Percentiles rank a stretch among this genome's conserved stretches.
These are phyloP conservation scores for Paguma larvata DNA, from an alignment of 2,797 vertebrate genomes.

Conservation along the genomic window DNA sequence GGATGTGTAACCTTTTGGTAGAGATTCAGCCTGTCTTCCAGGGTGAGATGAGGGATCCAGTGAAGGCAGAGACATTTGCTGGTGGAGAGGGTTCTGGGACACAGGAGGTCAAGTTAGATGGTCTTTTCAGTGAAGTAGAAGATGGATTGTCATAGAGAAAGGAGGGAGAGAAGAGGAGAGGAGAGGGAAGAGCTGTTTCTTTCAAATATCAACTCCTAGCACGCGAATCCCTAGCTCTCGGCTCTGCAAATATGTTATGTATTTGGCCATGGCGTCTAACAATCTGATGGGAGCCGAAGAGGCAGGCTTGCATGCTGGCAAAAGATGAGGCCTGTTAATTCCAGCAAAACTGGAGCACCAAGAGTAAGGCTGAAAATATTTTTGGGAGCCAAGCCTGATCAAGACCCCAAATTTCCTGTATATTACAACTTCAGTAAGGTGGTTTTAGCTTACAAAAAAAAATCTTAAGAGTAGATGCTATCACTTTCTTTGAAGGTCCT, in stretches of 20 bases:
- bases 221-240: background rate
- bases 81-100: background rate
- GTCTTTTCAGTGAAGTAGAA: background rate
- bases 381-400: background rate
- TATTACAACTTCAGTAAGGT: background rate
- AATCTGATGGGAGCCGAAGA: background rate
- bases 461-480: background rate
- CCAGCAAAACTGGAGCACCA: background rate
- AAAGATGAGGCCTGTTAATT: background rate
- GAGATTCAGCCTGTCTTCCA: background rate
- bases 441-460: background rate
- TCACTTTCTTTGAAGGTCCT: constrained; percentile 36
- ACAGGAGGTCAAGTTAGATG: background rate
- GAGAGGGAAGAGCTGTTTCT: background rate
- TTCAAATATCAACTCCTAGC: background rate
- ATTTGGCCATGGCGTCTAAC: background rate
- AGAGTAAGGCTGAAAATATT: background rate
- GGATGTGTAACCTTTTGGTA: background rate
- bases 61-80: background rate
- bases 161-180: background rate
- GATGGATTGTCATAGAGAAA: background rate
- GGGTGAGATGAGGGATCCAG: background rate
- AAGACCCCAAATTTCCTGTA: background rate
- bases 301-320: background rate
- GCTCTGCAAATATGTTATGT: background rate